Percentiles rank a stretch among this genome's conserved stretches.
Evolutionary conservation across 2,888 invertebrate genomes (phyloP).

Genomic region (Callyntrura sp.): DNA sequence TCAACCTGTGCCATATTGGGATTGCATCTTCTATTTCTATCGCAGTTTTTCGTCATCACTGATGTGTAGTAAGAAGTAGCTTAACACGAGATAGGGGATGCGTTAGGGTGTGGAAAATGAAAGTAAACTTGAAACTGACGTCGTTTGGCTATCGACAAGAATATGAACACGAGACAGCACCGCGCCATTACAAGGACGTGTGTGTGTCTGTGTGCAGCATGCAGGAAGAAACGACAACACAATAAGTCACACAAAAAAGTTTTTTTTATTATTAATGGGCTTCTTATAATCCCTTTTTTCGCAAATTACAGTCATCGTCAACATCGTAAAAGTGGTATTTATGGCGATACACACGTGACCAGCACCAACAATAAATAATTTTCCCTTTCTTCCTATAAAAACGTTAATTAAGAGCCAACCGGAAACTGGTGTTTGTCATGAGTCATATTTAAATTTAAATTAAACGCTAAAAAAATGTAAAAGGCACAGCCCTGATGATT

Average conservation of each 20-base stretch:
- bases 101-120: not conserved
- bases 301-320: constrained; percentile 20
- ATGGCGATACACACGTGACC: constrained; percentile 12
- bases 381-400: no score
- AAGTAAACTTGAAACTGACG: not conserved
- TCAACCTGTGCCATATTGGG: constrained; percentile 15
- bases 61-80: constrained; percentile 31
- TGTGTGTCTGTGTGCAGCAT: not conserved
- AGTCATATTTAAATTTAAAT: not conserved
- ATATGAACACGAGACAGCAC: not conserved
- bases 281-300: constrained; percentile 12
- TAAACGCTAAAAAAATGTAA: not conserved
- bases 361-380: constrained; percentile 23
- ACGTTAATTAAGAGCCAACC: not conserved
- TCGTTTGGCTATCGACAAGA: no score
- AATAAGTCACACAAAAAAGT: constrained; percentile 9
- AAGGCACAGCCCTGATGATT: no score
- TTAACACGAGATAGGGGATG: not conserved
- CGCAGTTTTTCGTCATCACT: not conserved
- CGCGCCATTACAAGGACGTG: not conserved
- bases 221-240: not conserved
- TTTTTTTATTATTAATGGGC: constrained; percentile 23
- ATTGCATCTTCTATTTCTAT: not conserved
- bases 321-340: constrained; percentile 1
- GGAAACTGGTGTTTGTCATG: constrained; percentile 42